Evolutionary conservation across 2,888 invertebrate species (phyloP).

Genomic region (Stenotaenia linearis): DNA sequence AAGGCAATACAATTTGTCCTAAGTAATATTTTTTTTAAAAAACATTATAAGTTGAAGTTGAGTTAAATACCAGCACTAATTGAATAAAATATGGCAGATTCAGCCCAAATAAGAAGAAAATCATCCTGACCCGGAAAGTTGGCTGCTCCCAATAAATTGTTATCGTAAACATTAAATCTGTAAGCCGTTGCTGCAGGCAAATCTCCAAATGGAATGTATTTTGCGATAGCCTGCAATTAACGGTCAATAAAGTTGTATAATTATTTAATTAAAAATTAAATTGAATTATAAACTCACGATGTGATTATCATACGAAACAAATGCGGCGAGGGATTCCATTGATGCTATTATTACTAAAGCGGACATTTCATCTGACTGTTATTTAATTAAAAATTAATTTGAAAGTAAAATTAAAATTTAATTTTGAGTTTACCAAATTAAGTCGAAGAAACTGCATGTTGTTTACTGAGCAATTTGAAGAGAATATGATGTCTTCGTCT

Average conservation of each 20-base stretch:
- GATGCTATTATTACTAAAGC: background rate
- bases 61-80: background rate
- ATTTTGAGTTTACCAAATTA: background rate
- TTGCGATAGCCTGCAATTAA: background rate
- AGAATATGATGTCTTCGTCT: background rate
- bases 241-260: background rate
- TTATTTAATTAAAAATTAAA: background rate
- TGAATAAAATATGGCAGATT: background rate
- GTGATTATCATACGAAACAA: background rate
- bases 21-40: background rate
- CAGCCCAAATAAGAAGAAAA: background rate
- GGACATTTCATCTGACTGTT: background rate
- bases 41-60: too few relatives aligned
- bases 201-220: background rate
- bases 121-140: slow-evolving; percentile 8
- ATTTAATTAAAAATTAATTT: background rate
- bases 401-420: background rate
- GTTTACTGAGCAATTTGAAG: background rate
- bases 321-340: background rate
- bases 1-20: background rate
- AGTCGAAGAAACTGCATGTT: background rate
- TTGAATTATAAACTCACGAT: background rate
- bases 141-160: background rate
- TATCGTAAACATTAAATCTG: background rate
- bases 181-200: background rate